phyloP scores from a whole-genome alignment of 1,140 invertebrate genomes.

The Bombus vancouverensis region DNA sequence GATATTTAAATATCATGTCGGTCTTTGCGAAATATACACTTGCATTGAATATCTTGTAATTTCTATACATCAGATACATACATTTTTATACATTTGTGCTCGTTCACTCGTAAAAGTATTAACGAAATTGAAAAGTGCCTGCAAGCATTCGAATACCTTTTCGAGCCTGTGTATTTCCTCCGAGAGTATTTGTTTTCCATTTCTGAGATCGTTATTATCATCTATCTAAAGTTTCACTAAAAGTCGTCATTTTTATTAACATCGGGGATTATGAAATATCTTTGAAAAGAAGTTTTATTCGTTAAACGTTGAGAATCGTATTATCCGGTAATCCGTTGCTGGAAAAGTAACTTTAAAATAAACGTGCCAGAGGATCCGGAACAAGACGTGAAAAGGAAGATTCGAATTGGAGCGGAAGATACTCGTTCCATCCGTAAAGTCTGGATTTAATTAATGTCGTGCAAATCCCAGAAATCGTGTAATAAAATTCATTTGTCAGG shows the following conservation, averaged over 20 bases:
- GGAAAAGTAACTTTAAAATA: background rate
- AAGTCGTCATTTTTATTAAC: background rate
- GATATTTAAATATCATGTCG: too few species aligned
- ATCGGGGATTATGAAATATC: background rate
- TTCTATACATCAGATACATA: too few species aligned
- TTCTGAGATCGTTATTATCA: too few species aligned
- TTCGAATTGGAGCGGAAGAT: constrained; percentile 4
- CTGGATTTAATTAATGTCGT: constrained; percentile 7
- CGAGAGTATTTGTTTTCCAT: too few species aligned
- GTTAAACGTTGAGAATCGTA: background rate
- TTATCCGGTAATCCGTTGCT: background rate
- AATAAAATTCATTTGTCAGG: background rate
- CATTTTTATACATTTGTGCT: too few species aligned
- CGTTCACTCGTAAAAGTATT: too few species aligned
- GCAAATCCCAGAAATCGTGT: background rate
- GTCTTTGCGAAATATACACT: too few species aligned
- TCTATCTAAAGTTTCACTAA: background rate
- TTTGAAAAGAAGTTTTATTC: background rate
- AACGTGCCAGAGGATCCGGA: background rate
- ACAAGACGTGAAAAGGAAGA: background rate
- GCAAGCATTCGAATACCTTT: too few species aligned
- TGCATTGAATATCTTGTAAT: too few species aligned
- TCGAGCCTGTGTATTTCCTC: too few species aligned
- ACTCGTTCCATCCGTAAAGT: background rate
- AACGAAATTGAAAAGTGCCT: too few species aligned